Percentiles rank a stretch among this genome's conserved stretches.
These are phyloP conservation scores for Panulirus ornatus DNA, from an alignment of 1,140 invertebrate species.

Conservation along the genomic window DNA sequence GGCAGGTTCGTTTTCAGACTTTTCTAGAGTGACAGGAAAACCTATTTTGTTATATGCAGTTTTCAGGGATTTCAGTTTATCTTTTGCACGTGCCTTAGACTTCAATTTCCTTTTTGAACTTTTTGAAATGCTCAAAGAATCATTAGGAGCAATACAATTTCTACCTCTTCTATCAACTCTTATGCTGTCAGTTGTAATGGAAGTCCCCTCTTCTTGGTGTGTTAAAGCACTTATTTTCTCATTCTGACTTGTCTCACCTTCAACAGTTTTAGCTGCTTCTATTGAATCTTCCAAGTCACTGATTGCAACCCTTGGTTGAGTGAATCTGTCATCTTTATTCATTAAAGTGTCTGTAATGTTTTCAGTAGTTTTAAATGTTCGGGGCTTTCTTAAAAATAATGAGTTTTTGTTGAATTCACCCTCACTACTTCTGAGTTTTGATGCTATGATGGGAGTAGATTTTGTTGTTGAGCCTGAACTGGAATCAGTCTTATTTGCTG, in stretches of 20 bases:
- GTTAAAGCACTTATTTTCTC: not conserved
- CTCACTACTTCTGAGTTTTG: not conserved
- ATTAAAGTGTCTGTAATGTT: not conserved
- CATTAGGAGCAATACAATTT: not conserved
- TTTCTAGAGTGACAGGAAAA: not conserved
- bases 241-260: not conserved
- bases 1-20: not conserved
- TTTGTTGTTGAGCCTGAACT: not conserved
- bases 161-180: not conserved
- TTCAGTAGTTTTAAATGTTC: not conserved
- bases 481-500: not conserved
- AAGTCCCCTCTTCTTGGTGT: not conserved
- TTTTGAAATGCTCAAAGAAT: not conserved
- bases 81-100: not conserved
- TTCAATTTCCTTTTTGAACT: too few relatives aligned
- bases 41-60: not conserved
- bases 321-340: not conserved
- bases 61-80: not conserved
- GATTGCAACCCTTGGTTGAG: not conserved
- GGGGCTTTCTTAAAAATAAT: not conserved
- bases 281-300: not conserved
- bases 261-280: not conserved
- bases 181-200: not conserved
- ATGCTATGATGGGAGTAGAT: not conserved
- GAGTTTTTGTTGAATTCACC: not conserved